phyloP scores from a whole-genome alignment of 2,113 vertebrate species.

The Struthidea cinerea region DNA sequence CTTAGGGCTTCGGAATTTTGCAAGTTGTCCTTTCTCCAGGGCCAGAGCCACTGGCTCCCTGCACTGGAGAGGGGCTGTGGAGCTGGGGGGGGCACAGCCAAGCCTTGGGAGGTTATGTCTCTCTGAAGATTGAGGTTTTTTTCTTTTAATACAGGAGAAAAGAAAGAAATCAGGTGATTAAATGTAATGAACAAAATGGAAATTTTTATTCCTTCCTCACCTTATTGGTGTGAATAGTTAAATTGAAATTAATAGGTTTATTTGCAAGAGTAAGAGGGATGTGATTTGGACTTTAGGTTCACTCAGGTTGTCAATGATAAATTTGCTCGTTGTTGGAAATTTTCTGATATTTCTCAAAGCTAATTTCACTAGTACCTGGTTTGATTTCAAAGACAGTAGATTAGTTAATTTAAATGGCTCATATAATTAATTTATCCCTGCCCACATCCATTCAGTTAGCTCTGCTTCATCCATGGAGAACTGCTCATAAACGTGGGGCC shows the following conservation, averaged over 20 bases:
- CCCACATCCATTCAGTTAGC: neutral
- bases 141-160: fast-evolving
- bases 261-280: neutral
- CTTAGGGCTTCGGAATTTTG: neutral
- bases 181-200: neutral
- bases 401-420: neutral
- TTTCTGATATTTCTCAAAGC: neutral
- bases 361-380: neutral
- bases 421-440: neutral
- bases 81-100: neutral
- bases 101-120: neutral
- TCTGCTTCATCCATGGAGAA: neutral
- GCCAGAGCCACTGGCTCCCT: neutral
- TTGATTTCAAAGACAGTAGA: neutral
- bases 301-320: neutral
- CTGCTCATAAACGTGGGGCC: fast-evolving
- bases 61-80: neutral
- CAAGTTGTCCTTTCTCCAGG: neutral
- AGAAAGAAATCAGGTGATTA: neutral
- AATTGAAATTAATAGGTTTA: constrained; percentile 28
- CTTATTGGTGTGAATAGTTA: constrained; percentile 36
- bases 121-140: neutral
- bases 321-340: neutral
- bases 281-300: neutral
- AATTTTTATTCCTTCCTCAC: neutral